A percentile compares a stretch with the other conserved stretches of the same genome.
These are phyloP conservation scores for Melipona quadrifasciata DNA, from an alignment of 1,140 invertebrate species.

Conservation along the genomic window DNA sequence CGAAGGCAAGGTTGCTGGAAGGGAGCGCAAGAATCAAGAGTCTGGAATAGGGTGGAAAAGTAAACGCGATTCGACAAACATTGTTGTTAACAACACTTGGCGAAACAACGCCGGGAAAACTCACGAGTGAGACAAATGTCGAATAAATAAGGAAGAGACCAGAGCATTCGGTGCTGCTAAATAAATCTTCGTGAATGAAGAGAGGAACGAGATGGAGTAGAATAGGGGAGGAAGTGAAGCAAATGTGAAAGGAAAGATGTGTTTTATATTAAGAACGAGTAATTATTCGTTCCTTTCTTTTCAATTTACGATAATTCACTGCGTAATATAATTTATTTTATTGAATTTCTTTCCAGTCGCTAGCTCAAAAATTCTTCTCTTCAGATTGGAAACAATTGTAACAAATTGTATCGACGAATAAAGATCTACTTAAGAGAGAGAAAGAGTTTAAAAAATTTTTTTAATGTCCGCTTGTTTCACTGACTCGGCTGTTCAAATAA, in stretches of 20 bases:
- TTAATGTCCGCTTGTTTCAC: neutral
- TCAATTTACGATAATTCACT: neutral
- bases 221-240: neutral
- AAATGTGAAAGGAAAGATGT: neutral
- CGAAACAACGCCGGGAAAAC: neutral
- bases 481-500: neutral
- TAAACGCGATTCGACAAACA: conserved; percentile 29
- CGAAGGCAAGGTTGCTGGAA: neutral
- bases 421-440: no score
- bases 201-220: neutral
- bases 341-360: neutral
- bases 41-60: neutral
- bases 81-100: conserved; percentile 18
- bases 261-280: neutral
- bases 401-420: neutral
- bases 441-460: neutral
- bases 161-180: neutral
- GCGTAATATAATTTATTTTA: neutral
- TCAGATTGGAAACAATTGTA: neutral
- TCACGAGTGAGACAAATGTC: conserved; percentile 4
- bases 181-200: neutral
- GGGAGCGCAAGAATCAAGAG: conserved; percentile 25
- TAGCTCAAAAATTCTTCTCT: neutral
- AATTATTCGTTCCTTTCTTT: neutral
- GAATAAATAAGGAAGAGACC: conserved; percentile 17